Conservation (phyloP, 2,888 invertebrate species). For the Torymus aiolomorphi region DNA sequence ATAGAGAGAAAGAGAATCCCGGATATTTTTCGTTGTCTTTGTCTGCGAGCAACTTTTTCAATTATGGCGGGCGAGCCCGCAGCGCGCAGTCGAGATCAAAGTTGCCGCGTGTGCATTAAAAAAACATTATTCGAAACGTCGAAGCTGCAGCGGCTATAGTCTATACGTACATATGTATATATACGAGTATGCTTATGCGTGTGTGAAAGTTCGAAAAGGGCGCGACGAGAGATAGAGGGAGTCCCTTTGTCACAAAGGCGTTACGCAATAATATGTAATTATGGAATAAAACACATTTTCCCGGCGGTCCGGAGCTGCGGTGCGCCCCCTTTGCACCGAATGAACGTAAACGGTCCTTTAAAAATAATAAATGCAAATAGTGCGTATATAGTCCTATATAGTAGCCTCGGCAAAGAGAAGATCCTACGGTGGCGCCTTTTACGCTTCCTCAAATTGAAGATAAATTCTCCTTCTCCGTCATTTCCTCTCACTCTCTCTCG, state of each 20-base stretch:
- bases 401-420: neutral
- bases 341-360: slow-evolving; percentile 21
- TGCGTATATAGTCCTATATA: too few relatives aligned
- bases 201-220: too few relatives aligned
- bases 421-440: neutral
- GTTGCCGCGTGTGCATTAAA: neutral
- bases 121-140: too few relatives aligned
- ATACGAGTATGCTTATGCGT: too few relatives aligned
- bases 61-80: slow-evolving; percentile 14
- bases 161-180: too few relatives aligned
- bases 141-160: too few relatives aligned
- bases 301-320: neutral
- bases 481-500: neutral
- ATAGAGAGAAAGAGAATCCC: neutral
- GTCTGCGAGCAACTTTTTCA: slow-evolving; percentile 25
- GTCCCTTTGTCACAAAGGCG: neutral
- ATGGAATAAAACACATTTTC: slow-evolving; percentile 17
- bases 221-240: too few relatives aligned
- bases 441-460: slow-evolving; percentile 34
- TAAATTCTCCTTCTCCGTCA: slow-evolving; percentile 7
- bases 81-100: neutral
- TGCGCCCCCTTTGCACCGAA: slow-evolving; percentile 5
- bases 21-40: slow-evolving; percentile 1
- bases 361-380: slow-evolving; percentile 42
- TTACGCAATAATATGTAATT: slow-evolving; percentile 23